A percentile compares a stretch with the other conserved stretches of the same genome.
Evolutionary conservation across 2,113 vertebrate species (phyloP).

Genomic region (Probosciger aterrimus): DNA sequence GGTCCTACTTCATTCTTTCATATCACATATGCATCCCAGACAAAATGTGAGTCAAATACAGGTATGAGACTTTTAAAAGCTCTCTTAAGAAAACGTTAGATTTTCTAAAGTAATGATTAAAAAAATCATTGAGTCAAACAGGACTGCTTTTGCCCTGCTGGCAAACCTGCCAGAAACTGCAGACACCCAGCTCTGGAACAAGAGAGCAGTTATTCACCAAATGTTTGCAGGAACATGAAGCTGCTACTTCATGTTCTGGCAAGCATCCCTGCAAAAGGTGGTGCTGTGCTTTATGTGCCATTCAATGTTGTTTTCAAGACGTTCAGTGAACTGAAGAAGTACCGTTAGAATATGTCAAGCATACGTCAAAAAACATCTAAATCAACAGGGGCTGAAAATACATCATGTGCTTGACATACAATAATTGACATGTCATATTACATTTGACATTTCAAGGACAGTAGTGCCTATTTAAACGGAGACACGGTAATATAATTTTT

Average conservation of each 20-base stretch:
- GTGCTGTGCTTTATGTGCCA: constrained; percentile 10
- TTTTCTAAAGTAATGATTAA: not conserved
- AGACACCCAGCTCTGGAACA: not conserved
- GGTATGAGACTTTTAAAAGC: not conserved
- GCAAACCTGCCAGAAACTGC: not conserved
- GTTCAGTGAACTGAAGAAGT: constrained; percentile 35
- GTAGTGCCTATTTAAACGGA: not conserved
- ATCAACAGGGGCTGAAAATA: constrained; percentile 12
- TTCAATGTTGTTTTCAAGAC: constrained; percentile 28
- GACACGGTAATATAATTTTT: not conserved
- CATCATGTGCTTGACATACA: not conserved
- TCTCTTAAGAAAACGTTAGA: not conserved
- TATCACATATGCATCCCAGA: not conserved
- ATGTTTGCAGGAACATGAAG: not conserved
- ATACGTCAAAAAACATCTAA: not conserved
- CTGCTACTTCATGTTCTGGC: not conserved
- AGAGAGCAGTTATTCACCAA: not conserved
- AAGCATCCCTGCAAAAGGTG: not conserved
- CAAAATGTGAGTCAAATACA: not conserved
- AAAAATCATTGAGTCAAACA: not conserved
- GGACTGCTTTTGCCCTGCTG: not conserved
- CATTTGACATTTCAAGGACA: constrained; percentile 58
- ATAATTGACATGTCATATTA: constrained; percentile 19
- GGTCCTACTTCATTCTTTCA: not conserved
- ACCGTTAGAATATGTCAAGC: constrained; percentile 40